These are phyloP conservation scores for Enhydra lutris DNA, from an alignment of 2,113 vertebrate species.

Conservation along the genomic window DNA sequence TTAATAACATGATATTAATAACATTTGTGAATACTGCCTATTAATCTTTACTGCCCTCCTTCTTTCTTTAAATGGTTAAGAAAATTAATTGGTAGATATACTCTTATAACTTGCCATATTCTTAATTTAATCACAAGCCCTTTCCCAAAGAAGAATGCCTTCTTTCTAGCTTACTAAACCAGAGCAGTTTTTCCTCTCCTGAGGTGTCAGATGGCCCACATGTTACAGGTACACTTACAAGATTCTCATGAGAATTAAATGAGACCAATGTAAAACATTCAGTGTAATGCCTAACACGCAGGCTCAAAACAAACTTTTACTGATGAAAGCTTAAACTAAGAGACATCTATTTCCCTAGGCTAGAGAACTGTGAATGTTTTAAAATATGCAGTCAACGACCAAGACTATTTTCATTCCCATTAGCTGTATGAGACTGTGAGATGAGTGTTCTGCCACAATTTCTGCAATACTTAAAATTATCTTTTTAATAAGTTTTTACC, in stretches of 20 bases:
- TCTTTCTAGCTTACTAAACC: not conserved
- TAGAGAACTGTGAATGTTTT: not conserved
- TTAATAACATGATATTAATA: not conserved
- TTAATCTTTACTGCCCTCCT: not conserved
- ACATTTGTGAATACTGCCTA: not conserved
- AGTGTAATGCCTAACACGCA: not conserved
- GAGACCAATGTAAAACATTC: not conserved
- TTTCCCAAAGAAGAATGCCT: not conserved
- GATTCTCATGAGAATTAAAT: not conserved
- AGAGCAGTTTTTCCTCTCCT: not conserved
- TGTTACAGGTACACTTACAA: not conserved
- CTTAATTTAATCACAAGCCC: not conserved
- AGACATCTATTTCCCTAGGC: not conserved
- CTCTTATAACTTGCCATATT: not conserved
- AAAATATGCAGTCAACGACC: not conserved
- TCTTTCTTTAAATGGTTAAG: not conserved
- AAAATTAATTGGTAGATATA: not conserved
- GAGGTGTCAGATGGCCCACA: not conserved
- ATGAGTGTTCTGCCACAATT: not conserved
- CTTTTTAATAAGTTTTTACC: not conserved
- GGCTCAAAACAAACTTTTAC: not conserved
- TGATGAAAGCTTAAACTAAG: not conserved
- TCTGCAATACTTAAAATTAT: not conserved
- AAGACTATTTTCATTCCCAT: not conserved
- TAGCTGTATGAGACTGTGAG: not conserved